Evolutionary conservation across 2,888 invertebrate species (phyloP).

Genomic region (Oconnorella tubifera): DNA sequence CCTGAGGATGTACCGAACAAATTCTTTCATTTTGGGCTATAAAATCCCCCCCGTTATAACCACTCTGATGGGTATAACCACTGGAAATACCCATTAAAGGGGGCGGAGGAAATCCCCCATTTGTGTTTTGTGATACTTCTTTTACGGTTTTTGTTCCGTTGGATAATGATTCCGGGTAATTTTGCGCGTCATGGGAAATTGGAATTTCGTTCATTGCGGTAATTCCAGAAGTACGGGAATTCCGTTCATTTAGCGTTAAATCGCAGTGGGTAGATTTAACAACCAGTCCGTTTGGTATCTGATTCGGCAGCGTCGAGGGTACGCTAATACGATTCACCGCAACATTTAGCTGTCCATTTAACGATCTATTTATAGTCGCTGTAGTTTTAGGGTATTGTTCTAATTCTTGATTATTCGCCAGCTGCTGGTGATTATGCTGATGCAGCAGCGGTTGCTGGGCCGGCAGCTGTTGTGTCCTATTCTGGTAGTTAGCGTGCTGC

Average conservation of each 20-base stretch:
- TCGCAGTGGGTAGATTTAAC: too few relatives aligned
- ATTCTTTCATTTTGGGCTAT: neutral
- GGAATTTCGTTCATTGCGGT: too few relatives aligned
- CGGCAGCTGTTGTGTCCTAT: neutral
- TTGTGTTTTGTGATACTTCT: too few relatives aligned
- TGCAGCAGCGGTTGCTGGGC: too few relatives aligned
- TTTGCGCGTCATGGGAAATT: too few relatives aligned
- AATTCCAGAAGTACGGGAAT: too few relatives aligned
- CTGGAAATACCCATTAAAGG: too few relatives aligned
- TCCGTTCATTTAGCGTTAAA: too few relatives aligned
- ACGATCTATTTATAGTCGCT: neutral
- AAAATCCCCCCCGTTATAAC: neutral
- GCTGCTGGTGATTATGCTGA: constrained; percentile 1
- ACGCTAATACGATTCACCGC: neutral
- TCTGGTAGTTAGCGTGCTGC: neutral
- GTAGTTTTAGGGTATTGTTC: neutral
- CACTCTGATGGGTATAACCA: neutral
- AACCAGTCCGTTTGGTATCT: neutral
- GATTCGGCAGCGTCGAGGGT: neutral
- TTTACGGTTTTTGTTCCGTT: too few relatives aligned
- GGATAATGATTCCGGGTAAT: too few relatives aligned
- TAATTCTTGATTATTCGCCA: neutral
- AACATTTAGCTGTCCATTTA: neutral
- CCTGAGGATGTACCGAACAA: neutral
- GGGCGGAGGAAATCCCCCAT: too few relatives aligned